Evolutionary conservation across 2,113 vertebrate species (phyloP).

Genomic region (Maccullochella peelii): DNA sequence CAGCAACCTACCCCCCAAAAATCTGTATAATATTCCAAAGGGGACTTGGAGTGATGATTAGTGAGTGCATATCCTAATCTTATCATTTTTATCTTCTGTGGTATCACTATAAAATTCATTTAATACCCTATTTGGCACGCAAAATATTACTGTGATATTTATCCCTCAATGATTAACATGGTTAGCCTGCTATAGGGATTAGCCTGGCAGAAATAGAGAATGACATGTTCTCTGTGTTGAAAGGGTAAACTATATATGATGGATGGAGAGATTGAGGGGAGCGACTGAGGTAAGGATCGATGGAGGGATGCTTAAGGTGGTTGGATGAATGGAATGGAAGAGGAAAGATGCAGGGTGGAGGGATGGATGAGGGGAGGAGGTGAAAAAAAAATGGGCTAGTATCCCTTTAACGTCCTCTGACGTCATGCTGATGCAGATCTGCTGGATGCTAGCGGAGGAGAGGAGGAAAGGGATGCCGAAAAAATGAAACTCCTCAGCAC

Average conservation of each 20-base stretch:
- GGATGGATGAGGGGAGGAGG: not conserved
- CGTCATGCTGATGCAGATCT: conserved; percentile 85
- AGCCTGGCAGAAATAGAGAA: conserved; percentile 6
- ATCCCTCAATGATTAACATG: conserved; percentile 36
- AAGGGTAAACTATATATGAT: conserved; percentile 18
- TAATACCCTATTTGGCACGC: conserved; percentile 43
- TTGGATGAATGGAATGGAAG: not conserved
- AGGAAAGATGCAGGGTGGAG: conserved; percentile 4
- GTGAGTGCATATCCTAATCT: conserved; percentile 3
- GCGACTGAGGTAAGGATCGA: not conserved
- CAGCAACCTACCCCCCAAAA: not conserved
- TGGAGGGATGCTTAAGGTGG: not conserved
- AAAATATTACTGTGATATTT: conserved; percentile 24
- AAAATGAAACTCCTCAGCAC: conserved; percentile 59
- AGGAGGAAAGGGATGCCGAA: conserved; percentile 52
- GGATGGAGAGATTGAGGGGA: conserved; percentile 14
- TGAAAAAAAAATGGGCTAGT: conserved; percentile 41
- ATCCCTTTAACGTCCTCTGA: conserved; percentile 84
- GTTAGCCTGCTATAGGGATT: conserved; percentile 36
- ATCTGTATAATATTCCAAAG: not conserved
- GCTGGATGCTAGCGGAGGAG: conserved; percentile 63
- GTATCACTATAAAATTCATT: conserved; percentile 38
- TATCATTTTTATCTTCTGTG: conserved; percentile 34
- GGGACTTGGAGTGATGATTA: conserved; percentile 6
- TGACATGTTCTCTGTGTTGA: not conserved